Percentiles rank a stretch among this genome's conserved stretches.
Evolutionary conservation across 2,888 invertebrate genomes (phyloP).

Genomic region (Lysandra coridon): DNA sequence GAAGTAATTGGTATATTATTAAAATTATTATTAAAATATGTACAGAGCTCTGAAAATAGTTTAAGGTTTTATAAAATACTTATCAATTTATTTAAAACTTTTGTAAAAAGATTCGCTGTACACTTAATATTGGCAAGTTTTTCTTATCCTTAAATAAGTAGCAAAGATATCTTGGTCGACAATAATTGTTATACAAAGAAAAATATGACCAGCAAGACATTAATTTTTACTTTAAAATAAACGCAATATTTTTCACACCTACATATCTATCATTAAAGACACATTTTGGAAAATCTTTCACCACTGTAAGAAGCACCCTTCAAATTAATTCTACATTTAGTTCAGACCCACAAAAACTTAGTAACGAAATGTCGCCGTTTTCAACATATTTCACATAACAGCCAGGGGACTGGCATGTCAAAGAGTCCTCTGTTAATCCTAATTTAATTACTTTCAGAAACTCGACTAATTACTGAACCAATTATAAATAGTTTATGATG

Average conservation of each 20-base stretch:
- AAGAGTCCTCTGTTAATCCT: conserved; percentile 15
- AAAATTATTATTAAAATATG: neutral
- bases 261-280: neutral
- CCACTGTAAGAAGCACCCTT: neutral
- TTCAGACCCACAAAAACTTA: neutral
- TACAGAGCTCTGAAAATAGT: no score
- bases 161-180: no score
- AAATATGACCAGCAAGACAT: neutral
- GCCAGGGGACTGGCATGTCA: conserved; percentile 1
- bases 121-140: no score
- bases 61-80: neutral
- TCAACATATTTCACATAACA: conserved; percentile 15
- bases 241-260: no score
- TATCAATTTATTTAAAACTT: neutral
- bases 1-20: neutral
- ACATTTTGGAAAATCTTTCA: neutral
- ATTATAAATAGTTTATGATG: conserved; percentile 27
- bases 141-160: no score
- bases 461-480: conserved; percentile 19
- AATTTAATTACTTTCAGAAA: conserved; percentile 27
- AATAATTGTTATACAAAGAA: no score
- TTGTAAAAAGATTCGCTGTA: no score
- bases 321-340: conserved; percentile 15
- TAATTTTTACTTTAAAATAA: no score
- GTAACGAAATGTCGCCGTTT: conserved; percentile 2